phyloP scores from a whole-genome alignment of 2,888 invertebrate species.

The Hydropsyche betteni region DNA sequence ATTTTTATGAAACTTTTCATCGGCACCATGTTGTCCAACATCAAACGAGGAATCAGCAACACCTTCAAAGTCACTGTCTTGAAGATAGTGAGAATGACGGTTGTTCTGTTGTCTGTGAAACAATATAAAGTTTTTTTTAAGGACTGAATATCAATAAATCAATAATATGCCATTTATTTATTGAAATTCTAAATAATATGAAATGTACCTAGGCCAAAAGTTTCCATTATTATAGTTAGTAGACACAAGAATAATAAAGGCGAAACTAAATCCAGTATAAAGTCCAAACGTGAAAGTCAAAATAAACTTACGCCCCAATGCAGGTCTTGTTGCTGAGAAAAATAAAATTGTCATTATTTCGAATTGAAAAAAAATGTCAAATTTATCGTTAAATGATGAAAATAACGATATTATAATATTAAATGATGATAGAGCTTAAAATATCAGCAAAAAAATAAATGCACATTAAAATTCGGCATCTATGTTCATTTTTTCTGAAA shows the following conservation, averaged over 20 bases:
- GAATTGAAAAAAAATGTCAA: no score
- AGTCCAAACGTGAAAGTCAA: slow-evolving; percentile 77
- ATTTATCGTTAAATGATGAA: no score
- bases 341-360: no score
- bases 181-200: slow-evolving; percentile 57
- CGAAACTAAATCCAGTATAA: slow-evolving; percentile 79
- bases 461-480: no score
- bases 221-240: slow-evolving; percentile 65
- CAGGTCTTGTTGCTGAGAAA: slow-evolving; percentile 54
- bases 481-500: no score
- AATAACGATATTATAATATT: no score
- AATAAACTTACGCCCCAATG: slow-evolving; percentile 73
- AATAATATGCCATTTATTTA: neutral
- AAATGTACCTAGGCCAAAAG: slow-evolving; percentile 61
- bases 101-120: slow-evolving; percentile 36
- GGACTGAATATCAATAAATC: no score
- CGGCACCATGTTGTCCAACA: slow-evolving; percentile 61
- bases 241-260: slow-evolving; percentile 74
- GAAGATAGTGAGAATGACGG: slow-evolving; percentile 56
- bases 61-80: slow-evolving; percentile 58
- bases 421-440: no score
- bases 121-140: no score
- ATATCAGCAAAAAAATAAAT: no score
- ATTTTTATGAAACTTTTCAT: slow-evolving; percentile 75
- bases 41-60: slow-evolving; percentile 59